phyloP scores from a whole-genome alignment of 2,797 vertebrate genomes.

The Potorous gilbertii region DNA sequence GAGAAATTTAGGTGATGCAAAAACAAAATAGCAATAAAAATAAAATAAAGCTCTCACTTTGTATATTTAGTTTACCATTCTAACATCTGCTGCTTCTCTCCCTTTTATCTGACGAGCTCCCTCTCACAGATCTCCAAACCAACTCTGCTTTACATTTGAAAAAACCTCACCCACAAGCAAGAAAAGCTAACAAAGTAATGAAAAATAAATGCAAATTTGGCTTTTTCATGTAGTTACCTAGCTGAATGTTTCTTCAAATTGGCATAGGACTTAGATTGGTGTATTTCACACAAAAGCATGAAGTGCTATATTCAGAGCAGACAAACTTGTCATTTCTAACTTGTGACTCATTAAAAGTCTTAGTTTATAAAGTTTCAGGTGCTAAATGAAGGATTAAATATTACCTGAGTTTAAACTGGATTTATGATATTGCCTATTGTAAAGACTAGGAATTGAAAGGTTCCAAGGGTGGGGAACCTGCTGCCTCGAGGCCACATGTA shows the following conservation, averaged over 20 bases:
- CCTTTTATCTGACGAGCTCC: constrained; percentile 39
- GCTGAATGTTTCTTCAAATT: constrained; percentile 54
- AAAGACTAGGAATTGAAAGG: constrained; percentile 23
- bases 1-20: constrained; percentile 1
- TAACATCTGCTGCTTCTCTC: constrained; percentile 22
- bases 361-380: neutral
- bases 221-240: neutral
- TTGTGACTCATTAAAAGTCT: constrained; percentile 40
- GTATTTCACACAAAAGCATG: constrained; percentile 42
- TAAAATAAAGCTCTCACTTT: neutral
- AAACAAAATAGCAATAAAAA: neutral
- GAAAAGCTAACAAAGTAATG: constrained; percentile 11
- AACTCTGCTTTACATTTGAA: constrained; percentile 30
- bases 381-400: constrained; percentile 42
- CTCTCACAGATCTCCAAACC: constrained; percentile 12
- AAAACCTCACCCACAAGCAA: constrained; percentile 16
- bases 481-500: too few relatives aligned
- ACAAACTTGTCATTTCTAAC: constrained; percentile 37
- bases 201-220: constrained; percentile 37
- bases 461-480: neutral
- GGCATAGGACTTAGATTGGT: constrained; percentile 43
- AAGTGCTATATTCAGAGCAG: constrained; percentile 67
- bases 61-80: neutral
- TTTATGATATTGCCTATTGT: constrained; percentile 34
- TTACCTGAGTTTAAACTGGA: constrained; percentile 56